Conservation (phyloP, 2,797 vertebrate genomes). For the Agapornis canus region DNA sequence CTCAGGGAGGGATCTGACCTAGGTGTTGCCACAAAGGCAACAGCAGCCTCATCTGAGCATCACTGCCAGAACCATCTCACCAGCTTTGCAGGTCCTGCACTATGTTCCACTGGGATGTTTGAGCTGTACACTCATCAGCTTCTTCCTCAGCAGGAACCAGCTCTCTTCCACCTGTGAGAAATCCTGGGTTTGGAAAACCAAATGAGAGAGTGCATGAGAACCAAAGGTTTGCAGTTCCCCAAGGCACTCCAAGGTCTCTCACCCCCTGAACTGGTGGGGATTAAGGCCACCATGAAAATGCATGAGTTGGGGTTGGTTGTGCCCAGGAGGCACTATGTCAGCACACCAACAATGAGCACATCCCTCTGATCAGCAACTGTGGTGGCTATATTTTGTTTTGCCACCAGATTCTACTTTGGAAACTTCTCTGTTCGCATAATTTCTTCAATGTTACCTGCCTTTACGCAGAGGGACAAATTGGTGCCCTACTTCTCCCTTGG, state of each 20-base stretch:
- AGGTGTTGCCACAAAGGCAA: background rate
- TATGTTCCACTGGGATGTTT: background rate
- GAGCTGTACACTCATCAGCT: background rate
- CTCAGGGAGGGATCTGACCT: background rate
- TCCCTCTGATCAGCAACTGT: background rate
- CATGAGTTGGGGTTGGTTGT: background rate
- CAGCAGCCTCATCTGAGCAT: background rate
- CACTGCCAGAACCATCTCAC: fast-evolving
- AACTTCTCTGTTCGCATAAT: background rate
- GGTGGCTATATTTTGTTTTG: background rate
- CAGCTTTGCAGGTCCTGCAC: fast-evolving
- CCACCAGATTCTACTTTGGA: background rate
- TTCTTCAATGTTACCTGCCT: background rate
- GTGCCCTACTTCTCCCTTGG: background rate
- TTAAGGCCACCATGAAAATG: fast-evolving
- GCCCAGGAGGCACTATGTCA: background rate
- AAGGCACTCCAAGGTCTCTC: background rate
- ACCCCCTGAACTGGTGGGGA: fast-evolving
- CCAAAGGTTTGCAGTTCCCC: background rate
- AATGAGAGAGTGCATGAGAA: fast-evolving
- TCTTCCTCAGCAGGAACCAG: background rate
- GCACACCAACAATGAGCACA: fast-evolving
- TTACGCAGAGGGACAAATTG: background rate
- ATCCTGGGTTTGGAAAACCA: background rate
- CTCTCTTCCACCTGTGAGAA: background rate